A percentile compares a stretch with the other conserved stretches of the same genome.
Evolutionary conservation across 2,888 invertebrate genomes (phyloP).

Genomic region (Theretra japonica): DNA sequence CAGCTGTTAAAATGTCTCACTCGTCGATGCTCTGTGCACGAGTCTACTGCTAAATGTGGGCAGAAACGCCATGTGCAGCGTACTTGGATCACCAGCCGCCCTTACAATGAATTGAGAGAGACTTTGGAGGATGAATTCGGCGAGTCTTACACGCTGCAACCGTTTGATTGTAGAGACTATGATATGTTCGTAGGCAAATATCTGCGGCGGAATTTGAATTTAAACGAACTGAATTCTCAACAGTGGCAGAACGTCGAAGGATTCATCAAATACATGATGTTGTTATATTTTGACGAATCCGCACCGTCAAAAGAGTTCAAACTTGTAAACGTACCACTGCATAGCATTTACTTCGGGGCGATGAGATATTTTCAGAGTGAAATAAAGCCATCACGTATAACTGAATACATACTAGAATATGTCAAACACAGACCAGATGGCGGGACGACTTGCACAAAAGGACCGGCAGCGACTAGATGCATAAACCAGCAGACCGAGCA

Average conservation of each 20-base stretch:
- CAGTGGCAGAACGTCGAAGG: constrained; percentile 26
- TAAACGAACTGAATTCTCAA: constrained; percentile 20
- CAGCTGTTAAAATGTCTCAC: constrained; percentile 11
- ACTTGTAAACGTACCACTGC: constrained; percentile 7
- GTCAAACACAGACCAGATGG: too few species aligned
- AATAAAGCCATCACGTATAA: constrained; percentile 20
- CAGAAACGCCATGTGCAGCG: background rate
- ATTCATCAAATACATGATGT: constrained; percentile 30
- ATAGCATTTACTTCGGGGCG: constrained; percentile 26
- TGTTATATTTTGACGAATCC: background rate
- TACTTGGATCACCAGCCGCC: constrained; percentile 29
- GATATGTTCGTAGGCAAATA: constrained; percentile 27
- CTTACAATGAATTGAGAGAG: constrained; percentile 28
- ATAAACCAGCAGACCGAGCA: too few species aligned
- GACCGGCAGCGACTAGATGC: too few species aligned
- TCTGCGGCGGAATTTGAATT: constrained; percentile 19
- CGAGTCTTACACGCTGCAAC: constrained; percentile 21
- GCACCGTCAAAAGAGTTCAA: background rate
- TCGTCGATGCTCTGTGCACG: background rate
- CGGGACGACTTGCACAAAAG: too few species aligned
- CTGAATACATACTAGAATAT: constrained; percentile 10
- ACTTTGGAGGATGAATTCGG: constrained; percentile 29
- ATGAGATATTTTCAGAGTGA: constrained; percentile 30
- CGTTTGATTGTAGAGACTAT: constrained; percentile 18
- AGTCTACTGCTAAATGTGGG: too few species aligned